Evolutionary conservation across 1,140 invertebrate genomes (phyloP).

Genomic region (Oryctes rhinoceros): DNA sequence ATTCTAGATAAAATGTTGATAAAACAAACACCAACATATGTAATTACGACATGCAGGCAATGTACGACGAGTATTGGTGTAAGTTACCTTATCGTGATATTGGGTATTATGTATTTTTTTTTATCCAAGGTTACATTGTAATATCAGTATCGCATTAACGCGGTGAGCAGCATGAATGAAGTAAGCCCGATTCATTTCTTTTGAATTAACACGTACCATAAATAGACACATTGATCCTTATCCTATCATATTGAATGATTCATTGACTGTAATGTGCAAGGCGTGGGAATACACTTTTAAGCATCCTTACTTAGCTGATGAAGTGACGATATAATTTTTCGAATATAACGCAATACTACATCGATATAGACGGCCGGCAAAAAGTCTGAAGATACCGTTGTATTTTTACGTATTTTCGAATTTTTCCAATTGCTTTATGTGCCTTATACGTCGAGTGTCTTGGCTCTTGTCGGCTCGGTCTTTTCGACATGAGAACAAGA

Average conservation of each 20-base stretch:
- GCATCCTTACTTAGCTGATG: not conserved
- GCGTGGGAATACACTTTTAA: not conserved
- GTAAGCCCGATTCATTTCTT: slow-evolving; percentile 13
- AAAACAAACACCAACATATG: not conserved
- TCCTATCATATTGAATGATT: not conserved
- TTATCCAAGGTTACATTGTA: slow-evolving; percentile 14
- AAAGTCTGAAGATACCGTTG: no score
- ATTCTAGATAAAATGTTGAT: not conserved
- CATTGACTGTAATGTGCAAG: not conserved
- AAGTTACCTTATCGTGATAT: slow-evolving; percentile 11
- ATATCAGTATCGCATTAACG: not conserved
- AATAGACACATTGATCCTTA: slow-evolving; percentile 25
- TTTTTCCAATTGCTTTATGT: no score
- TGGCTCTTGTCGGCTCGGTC: no score
- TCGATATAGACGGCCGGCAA: no score
- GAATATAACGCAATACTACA: no score
- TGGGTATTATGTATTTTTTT: not conserved
- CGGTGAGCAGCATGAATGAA: not conserved
- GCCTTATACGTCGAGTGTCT: no score
- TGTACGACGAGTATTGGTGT: not conserved
- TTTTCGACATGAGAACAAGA: no score
- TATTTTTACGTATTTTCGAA: no score
- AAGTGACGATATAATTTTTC: no score
- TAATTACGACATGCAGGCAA: not conserved
- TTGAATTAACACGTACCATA: slow-evolving; percentile 28